These are phyloP conservation scores for Sphenopsis melanotis DNA, from an alignment of 2,797 vertebrate genomes.

Conservation along the genomic window DNA sequence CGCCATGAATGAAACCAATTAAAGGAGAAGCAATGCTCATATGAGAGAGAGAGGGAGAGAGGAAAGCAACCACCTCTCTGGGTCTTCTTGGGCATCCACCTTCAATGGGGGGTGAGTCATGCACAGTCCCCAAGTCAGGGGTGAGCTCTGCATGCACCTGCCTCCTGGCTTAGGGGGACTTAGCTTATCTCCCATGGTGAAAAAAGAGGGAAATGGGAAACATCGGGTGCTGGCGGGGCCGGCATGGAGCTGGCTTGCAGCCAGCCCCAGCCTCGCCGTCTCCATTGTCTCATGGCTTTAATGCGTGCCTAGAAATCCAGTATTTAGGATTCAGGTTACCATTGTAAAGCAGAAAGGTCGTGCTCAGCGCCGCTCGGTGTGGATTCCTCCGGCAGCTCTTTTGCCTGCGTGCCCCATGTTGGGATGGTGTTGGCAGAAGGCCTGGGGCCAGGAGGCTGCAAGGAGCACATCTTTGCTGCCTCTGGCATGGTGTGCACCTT, in stretches of 20 bases:
- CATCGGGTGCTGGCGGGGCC: background rate
- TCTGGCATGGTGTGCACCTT: background rate
- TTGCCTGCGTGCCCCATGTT: slow-evolving; percentile 24
- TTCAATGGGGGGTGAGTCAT: background rate
- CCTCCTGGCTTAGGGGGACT: slow-evolving; percentile 6
- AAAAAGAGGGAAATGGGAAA: slow-evolving; percentile 47
- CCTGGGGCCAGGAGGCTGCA: background rate
- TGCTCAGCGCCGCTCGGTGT: slow-evolving; percentile 28
- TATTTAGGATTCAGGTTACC: slow-evolving; percentile 70
- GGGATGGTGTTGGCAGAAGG: background rate
- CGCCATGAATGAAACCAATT: slow-evolving; percentile 62
- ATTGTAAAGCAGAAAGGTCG: slow-evolving; percentile 51
- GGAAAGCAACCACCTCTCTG: background rate
- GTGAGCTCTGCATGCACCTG: background rate
- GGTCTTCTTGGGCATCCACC: background rate
- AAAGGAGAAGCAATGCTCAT: slow-evolving; percentile 23
- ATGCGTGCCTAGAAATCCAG: slow-evolving; percentile 66
- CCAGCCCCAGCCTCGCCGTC: slow-evolving; percentile 46
- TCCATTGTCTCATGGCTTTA: slow-evolving; percentile 66
- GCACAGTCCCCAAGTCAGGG: background rate
- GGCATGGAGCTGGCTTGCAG: slow-evolving; percentile 27
- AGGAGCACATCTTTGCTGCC: background rate
- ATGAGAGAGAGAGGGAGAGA: background rate
- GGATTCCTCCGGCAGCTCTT: slow-evolving; percentile 52
- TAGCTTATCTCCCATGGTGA: background rate